Evolutionary conservation across 2,888 invertebrate species (phyloP).

Genomic region (Melipona bicolor): DNA sequence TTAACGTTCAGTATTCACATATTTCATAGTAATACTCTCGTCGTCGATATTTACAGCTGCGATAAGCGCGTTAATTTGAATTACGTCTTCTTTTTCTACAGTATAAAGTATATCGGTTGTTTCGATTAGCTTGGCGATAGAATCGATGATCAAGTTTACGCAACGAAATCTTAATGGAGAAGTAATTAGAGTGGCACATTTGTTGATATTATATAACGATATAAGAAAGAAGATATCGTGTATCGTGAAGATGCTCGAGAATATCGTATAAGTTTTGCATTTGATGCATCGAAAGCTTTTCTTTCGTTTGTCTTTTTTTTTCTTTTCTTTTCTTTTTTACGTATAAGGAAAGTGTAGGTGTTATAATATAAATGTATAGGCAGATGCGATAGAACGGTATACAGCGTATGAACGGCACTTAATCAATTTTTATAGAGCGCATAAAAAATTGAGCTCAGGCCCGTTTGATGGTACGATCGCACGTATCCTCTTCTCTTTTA

Average conservation of each 20-base stretch:
- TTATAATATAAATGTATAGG: neutral
- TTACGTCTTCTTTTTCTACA: neutral
- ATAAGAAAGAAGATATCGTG: neutral
- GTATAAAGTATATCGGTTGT: neutral
- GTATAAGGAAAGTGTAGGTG: constrained; percentile 4
- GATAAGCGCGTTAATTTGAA: neutral
- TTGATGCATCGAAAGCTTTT: constrained; percentile 31
- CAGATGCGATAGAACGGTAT: constrained; percentile 17
- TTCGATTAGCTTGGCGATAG: constrained; percentile 1
- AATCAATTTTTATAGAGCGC: constrained; percentile 32
- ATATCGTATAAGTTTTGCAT: constrained; percentile 14
- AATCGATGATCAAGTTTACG: neutral
- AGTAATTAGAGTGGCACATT: constrained; percentile 37
- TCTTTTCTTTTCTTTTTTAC: neutral
- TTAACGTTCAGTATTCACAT: neutral
- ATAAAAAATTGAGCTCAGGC: constrained; percentile 67
- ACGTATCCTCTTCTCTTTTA: neutral
- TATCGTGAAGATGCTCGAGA: constrained; percentile 17
- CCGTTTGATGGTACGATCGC: constrained; percentile 24
- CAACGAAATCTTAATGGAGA: constrained; percentile 32
- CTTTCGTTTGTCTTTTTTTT: neutral
- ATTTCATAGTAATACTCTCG: neutral
- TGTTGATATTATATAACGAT: constrained; percentile 16
- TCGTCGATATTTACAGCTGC: neutral
- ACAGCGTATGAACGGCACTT: constrained; percentile 7